Evolutionary conservation across 2,888 invertebrate species (phyloP), one percentile per base, ranked within the genome.

Genomic region (Drosophila neotestacea): DNA sequence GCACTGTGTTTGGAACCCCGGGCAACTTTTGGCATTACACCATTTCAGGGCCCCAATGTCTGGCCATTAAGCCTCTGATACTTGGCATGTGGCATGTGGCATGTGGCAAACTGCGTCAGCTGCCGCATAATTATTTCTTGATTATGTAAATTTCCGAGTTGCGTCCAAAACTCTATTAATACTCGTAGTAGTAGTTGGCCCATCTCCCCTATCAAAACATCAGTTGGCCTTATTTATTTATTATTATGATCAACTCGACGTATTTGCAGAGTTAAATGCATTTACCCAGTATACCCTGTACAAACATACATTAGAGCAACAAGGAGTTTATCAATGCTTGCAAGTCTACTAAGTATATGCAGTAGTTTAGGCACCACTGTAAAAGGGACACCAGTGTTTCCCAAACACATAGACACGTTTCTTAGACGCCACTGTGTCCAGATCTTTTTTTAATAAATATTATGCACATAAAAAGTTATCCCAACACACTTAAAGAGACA

Each of bases 101-200:
- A 42, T 54, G 36, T n/a, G 27, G 56, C 55, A 55, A 55, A 36
- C 55, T 30, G 66, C 77, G 59, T 64, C 82, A 84, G 81, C 87
- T 87, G 86, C 30, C 69, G 85, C 84, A 84, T 84, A 87, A 84
- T 84, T 84, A 84, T 84, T 85, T 84, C 71, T 84, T 85, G 88
- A 84, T 84, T 84, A 84, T 84, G 84, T 77, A 87, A 84, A 87
- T 84, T 79, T 75, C 65, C 51, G 3, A 58, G 46, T 47, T 62
- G 64, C 52, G 46, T 68, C 62, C 42, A 67, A 79, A 73, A 78
- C 84, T 81, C 84, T 78, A 83, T 83, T 83, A 86, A 86, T 84
- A 50, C 50, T 27, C 50, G 6, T n/a, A 72, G 78, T 76, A 70
- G 70, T n/a, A 72, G 78, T 78, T 71, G 73, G 34, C 50, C 50